A percentile compares a stretch with the other conserved stretches of the same genome.
Evolutionary conservation across 2,888 invertebrate species (phyloP).

Genomic region (Pheosia tremula): DNA sequence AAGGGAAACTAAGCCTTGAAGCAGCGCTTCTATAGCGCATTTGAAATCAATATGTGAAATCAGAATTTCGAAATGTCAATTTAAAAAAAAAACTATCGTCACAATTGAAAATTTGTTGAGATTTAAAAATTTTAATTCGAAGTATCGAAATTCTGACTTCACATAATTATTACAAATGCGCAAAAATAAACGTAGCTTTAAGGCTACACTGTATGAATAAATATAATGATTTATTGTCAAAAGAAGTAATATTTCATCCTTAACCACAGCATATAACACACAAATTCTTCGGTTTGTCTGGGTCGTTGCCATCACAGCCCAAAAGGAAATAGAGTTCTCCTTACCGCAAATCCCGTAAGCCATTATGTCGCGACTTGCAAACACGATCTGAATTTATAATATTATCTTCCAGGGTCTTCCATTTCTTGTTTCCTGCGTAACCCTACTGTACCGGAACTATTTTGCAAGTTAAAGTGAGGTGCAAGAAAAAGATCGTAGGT

Average conservation of each 20-base stretch:
- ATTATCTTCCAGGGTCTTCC: conserved; percentile 24
- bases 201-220: neutral
- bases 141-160: too few relatives aligned
- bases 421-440: conserved; percentile 1
- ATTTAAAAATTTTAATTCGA: too few relatives aligned
- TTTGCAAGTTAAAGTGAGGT: conserved; percentile 31
- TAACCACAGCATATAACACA: conserved; percentile 15
- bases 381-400: conserved; percentile 49
- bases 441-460: conserved; percentile 12
- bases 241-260: neutral
- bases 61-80: too few relatives aligned
- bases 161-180: too few relatives aligned
- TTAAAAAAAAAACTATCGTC: too few relatives aligned
- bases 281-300: conserved; percentile 20
- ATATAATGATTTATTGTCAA: neutral
- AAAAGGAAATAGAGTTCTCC: conserved; percentile 36
- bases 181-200: too few relatives aligned
- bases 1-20: too few relatives aligned
- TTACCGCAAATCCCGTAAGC: conserved; percentile 41
- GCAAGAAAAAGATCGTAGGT: conserved; percentile 22
- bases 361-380: conserved; percentile 38
- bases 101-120: too few relatives aligned
- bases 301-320: conserved; percentile 17
- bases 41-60: too few relatives aligned
- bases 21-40: too few relatives aligned